Percentiles rank a stretch among this genome's conserved stretches.
phyloP scores from a whole-genome alignment of 64 coral and sea anemone genomes.

The Dendrophyllia cribrosa region DNA sequence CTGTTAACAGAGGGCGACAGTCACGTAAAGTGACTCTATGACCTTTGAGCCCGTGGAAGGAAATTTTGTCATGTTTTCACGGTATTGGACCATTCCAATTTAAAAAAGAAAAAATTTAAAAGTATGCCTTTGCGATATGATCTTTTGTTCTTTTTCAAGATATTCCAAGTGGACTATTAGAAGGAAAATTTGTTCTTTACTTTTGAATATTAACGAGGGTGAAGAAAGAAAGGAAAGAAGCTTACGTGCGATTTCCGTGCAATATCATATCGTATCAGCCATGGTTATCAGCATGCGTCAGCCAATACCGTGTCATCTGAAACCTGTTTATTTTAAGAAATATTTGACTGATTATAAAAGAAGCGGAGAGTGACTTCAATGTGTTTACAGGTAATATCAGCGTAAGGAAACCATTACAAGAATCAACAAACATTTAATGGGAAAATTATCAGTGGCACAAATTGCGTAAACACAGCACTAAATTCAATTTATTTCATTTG shows the following conservation, averaged over 20 bases:
- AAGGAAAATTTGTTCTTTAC: neutral
- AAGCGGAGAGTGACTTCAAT: neutral
- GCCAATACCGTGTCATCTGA: neutral
- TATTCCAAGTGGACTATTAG: neutral
- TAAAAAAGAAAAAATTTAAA: too few relatives aligned
- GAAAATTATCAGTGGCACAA: too few relatives aligned
- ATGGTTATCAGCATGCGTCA: neutral
- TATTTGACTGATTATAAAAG: too few relatives aligned
- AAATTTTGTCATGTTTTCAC: too few relatives aligned
- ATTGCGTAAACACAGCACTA: too few relatives aligned
- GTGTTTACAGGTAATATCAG: neutral
- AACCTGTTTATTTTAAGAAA: slow-evolving; percentile 5
- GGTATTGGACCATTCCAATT: too few relatives aligned
- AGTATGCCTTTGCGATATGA: too few relatives aligned
- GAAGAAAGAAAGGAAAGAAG: neutral
- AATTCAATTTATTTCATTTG: too few relatives aligned
- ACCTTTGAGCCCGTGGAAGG: too few relatives aligned
- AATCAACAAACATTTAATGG: neutral
- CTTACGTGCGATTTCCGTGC: neutral
- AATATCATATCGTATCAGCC: neutral
- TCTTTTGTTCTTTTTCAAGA: neutral
- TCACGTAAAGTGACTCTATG: too few relatives aligned
- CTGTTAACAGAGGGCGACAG: too few relatives aligned
- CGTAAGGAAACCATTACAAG: neutral
- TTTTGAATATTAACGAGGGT: neutral